These are phyloP conservation scores for Drosophila monieri DNA, from an alignment of 2,888 invertebrate genomes.

Conservation along the genomic window DNA sequence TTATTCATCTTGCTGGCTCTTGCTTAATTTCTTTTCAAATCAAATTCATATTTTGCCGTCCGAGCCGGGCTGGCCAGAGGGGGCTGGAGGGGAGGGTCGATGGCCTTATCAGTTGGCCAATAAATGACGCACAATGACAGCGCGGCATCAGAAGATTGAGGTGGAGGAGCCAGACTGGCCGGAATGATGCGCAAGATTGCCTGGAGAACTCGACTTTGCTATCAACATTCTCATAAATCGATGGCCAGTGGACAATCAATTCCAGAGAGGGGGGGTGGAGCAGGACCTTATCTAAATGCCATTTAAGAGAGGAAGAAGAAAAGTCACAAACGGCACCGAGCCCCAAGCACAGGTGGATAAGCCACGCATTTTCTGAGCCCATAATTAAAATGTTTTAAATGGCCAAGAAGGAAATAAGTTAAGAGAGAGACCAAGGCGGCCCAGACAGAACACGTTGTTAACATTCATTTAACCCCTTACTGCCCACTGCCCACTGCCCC, in stretches of 20 bases:
- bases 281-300: conserved; percentile 75
- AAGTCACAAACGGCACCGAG: conserved; percentile 9
- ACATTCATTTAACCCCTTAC: conserved; percentile 80
- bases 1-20: conserved; percentile 52
- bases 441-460: conserved; percentile 80
- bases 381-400: conserved; percentile 82
- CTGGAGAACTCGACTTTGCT: conserved; percentile 25
- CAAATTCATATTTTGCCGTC: conserved; percentile 69
- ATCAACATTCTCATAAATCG: conserved; percentile 69
- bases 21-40: conserved; percentile 70
- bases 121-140: conserved; percentile 64
- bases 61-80: conserved; percentile 4
- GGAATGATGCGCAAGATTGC: conserved; percentile 36
- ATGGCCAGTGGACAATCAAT: conserved; percentile 47
- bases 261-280: conserved; percentile 3
- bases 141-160: conserved; percentile 6
- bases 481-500: conserved; percentile 26
- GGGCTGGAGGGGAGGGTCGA: conserved; percentile 1
- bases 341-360: conserved; percentile 18
- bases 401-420: conserved; percentile 11
- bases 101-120: conserved; percentile 64
- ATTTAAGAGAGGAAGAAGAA: conserved; percentile 58
- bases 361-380: conserved; percentile 58
- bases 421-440: conserved; percentile 9
- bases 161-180: not conserved